Conservation (phyloP, 1,140 invertebrate genomes). For the Drosophila kohkoa region DNA sequence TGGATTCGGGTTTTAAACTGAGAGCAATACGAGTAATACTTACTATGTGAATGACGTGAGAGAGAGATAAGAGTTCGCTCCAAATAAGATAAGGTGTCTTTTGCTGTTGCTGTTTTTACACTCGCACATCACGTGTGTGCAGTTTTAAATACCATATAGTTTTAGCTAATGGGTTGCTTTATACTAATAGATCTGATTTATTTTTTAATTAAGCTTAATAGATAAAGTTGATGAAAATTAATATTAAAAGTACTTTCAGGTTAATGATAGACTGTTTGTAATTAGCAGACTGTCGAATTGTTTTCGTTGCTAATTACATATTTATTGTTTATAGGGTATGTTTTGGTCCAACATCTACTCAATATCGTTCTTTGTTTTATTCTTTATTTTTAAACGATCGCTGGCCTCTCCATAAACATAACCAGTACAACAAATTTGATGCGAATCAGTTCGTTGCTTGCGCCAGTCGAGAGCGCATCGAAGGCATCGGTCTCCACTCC, state of each 20-base stretch:
- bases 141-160: neutral
- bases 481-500: slow-evolving; percentile 40
- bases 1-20: slow-evolving; percentile 3
- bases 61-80: slow-evolving; percentile 51
- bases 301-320: no score
- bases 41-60: neutral
- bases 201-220: no score
- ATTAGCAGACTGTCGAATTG: no score
- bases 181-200: no score
- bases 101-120: slow-evolving; percentile 40
- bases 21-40: slow-evolving; percentile 2
- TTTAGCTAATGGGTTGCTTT: slow-evolving; percentile 15
- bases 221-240: no score
- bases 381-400: slow-evolving; percentile 59
- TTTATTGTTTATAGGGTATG: slow-evolving; percentile 22
- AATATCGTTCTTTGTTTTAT: slow-evolving; percentile 23
- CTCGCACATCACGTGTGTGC: neutral
- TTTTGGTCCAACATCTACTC: neutral
- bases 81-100: slow-evolving; percentile 59
- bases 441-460: slow-evolving; percentile 72
- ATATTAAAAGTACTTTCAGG: no score
- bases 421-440: slow-evolving; percentile 37
- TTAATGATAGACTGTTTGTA: no score
- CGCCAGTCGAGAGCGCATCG: slow-evolving; percentile 63
- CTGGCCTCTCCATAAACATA: slow-evolving; percentile 50